These are phyloP conservation scores for Notoglanidium macrostoma DNA, from an alignment of 2,797 vertebrate genomes.

Conservation along the genomic window DNA sequence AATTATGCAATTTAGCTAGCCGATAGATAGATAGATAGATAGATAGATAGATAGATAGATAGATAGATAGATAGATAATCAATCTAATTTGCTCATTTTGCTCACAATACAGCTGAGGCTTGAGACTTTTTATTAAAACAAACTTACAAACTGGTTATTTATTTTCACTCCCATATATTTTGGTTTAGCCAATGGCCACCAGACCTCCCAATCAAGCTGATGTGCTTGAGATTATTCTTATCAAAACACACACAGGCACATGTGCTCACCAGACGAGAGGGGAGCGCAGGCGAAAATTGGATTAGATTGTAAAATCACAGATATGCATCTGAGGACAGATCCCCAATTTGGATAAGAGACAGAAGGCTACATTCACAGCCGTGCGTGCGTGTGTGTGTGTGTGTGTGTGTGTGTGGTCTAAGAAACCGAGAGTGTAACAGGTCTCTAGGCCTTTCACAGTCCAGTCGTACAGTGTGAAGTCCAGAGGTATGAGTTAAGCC, in stretches of 20 bases:
- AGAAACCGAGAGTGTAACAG: constrained; percentile 46
- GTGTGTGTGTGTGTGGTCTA: constrained; percentile 50
- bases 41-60: constrained; percentile 29
- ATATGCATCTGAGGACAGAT: constrained; percentile 59
- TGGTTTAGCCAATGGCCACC: constrained; percentile 54
- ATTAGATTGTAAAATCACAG: constrained; percentile 57
- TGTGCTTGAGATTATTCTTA: constrained; percentile 53
- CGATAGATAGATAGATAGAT: not conserved
- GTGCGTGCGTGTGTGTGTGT: constrained; percentile 31
- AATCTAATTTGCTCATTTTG: not conserved
- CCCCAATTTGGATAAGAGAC: constrained; percentile 49
- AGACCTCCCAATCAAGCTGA: constrained; percentile 37
- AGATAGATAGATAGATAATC: constrained; percentile 14
- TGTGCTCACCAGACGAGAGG: constrained; percentile 55
- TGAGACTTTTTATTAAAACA: not conserved
- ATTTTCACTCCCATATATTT: constrained; percentile 43
- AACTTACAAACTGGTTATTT: constrained; percentile 40
- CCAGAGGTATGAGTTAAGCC: constrained; percentile 53
- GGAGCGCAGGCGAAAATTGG: constrained; percentile 47
- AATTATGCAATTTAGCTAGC: not conserved
- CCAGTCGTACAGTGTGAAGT: constrained; percentile 37
- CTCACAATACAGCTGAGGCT: not conserved
- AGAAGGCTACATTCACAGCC: constrained; percentile 35
- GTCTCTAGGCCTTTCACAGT: constrained; percentile 29
- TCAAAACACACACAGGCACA: constrained; percentile 48